These are phyloP conservation scores for Chymomyza procnemis DNA, from an alignment of 2,888 invertebrate genomes.

Conservation along the genomic window DNA sequence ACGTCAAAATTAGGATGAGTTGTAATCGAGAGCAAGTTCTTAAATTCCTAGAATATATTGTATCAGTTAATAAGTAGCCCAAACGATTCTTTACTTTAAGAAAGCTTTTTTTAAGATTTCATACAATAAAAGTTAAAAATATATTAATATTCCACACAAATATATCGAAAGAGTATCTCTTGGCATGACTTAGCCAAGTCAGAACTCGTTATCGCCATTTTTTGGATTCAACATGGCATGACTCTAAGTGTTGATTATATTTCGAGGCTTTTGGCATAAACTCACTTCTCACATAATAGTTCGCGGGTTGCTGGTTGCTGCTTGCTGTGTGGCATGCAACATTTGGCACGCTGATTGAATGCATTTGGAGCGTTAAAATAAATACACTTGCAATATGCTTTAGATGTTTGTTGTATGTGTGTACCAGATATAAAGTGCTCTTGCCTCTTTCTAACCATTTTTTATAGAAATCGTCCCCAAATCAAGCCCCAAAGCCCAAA, in stretches of 20 bases:
- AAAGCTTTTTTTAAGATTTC: too few species aligned
- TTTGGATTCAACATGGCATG: not conserved
- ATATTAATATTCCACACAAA: too few species aligned
- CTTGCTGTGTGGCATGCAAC: conserved; percentile 20
- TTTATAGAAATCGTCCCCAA: not conserved
- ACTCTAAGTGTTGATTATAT: conserved; percentile 47
- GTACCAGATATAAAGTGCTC: not conserved
- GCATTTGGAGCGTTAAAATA: conserved; percentile 48
- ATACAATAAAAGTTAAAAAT: too few species aligned
- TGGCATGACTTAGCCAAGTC: not conserved
- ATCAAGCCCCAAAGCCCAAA: not conserved
- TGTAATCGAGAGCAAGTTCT: too few species aligned
- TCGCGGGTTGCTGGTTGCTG: not conserved
- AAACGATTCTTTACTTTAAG: too few species aligned
- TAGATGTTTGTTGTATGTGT: not conserved
- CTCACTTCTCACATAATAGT: conserved; percentile 36
- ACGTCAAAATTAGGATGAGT: too few species aligned
- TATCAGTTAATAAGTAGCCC: too few species aligned
- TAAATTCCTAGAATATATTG: too few species aligned
- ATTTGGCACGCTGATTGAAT: conserved; percentile 55
- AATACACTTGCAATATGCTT: conserved; percentile 7
- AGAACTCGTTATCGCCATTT: not conserved
- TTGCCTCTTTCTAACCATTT: not conserved
- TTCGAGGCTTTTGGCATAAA: conserved; percentile 36
- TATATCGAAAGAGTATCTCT: not conserved